phyloP scores from a whole-genome alignment of 2,797 vertebrate genomes.

The Phrynocephalus guinanensis region DNA sequence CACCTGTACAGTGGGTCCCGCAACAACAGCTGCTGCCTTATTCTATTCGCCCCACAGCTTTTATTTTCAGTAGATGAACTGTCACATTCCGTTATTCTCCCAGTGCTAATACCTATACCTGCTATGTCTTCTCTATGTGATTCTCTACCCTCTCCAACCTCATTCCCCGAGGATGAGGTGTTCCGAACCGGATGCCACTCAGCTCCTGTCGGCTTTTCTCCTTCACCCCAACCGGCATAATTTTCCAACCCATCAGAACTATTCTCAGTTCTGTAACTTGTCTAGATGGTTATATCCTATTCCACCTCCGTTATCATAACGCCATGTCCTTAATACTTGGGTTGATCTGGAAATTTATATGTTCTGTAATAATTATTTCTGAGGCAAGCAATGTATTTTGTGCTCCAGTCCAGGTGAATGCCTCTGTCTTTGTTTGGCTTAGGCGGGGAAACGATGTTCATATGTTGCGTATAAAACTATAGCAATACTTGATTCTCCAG shows the following conservation, averaged over 20 bases:
- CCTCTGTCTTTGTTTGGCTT: not conserved
- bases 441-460: not conserved
- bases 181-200: too few species aligned
- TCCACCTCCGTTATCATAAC: not conserved
- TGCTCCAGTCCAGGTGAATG: not conserved
- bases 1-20: too few species aligned
- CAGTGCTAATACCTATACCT: too few species aligned
- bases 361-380: not conserved
- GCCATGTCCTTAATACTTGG: not conserved
- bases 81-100: too few species aligned
- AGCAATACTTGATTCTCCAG: not conserved
- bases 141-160: too few species aligned
- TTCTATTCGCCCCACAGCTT: too few species aligned
- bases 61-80: too few species aligned
- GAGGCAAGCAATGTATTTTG: not conserved
- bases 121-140: too few species aligned
- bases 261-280: not conserved
- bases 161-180: too few species aligned
- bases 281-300: not conserved
- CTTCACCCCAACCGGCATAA: not conserved
- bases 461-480: not conserved
- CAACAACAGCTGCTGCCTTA: too few species aligned
- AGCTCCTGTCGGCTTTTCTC: too few species aligned
- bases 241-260: not conserved
- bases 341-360: not conserved